A percentile compares a stretch with the other conserved stretches of the same genome.
These are phyloP conservation scores for Elephantulus edwardii DNA, from an alignment of 2,113 vertebrate species.

Conservation along the genomic window DNA sequence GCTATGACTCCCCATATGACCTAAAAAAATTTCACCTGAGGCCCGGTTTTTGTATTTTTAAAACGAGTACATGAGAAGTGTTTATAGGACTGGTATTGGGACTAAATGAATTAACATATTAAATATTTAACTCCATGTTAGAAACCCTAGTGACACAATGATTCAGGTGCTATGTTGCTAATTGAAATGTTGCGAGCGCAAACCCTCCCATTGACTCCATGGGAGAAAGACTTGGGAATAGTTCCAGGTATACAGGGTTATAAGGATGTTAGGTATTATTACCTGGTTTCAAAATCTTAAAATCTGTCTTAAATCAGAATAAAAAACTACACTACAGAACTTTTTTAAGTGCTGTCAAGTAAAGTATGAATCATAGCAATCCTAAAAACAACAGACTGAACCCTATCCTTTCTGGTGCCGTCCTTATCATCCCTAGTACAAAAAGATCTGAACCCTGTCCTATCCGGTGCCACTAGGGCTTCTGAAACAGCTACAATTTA, in stretches of 20 bases:
- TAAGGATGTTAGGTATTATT: constrained; percentile 34
- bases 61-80: neutral
- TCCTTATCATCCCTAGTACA: too few relatives aligned
- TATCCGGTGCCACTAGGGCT: too few relatives aligned
- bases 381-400: too few relatives aligned
- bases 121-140: neutral
- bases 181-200: too few relatives aligned
- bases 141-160: too few relatives aligned
- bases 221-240: neutral
- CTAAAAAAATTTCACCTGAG: neutral
- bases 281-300: constrained; percentile 51
- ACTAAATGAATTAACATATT: constrained; percentile 9
- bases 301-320: constrained; percentile 21
- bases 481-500: neutral
- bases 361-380: too few relatives aligned
- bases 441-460: too few relatives aligned
- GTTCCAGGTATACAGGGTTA: neutral
- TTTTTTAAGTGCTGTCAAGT: too few relatives aligned
- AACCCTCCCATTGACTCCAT: too few relatives aligned
- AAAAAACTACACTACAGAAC: too few relatives aligned
- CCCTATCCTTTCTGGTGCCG: too few relatives aligned
- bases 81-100: neutral
- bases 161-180: too few relatives aligned
- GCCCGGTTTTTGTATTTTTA: constrained; percentile 25
- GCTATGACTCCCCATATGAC: neutral